These are phyloP conservation scores for Caenorhabditis afra DNA, from an alignment of 2,888 invertebrate species.

Conservation along the genomic window DNA sequence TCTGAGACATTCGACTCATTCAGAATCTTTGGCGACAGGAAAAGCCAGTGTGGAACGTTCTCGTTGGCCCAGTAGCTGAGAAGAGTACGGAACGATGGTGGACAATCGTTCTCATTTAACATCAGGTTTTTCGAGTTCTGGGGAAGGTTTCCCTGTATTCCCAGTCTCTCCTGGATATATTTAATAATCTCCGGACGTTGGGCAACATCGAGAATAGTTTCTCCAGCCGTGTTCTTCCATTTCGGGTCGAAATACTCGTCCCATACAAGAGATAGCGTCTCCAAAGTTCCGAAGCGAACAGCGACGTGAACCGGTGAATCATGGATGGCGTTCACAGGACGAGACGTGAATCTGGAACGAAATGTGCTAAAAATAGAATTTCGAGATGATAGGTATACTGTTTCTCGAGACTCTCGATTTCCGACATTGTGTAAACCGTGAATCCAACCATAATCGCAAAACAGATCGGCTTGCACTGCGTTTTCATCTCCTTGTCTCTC, in stretches of 20 bases:
- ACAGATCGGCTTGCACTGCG: conserved; percentile 11
- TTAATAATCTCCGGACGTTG: conserved; percentile 5
- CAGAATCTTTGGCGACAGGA: neutral
- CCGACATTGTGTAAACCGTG: neutral
- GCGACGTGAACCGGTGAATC: conserved; percentile 35
- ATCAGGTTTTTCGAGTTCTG: neutral
- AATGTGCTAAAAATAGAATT: neutral
- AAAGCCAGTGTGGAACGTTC: neutral
- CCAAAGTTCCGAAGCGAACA: conserved; percentile 11
- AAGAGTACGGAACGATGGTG: too few species aligned
- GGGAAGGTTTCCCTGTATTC: neutral
- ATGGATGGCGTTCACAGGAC: conserved; percentile 4
- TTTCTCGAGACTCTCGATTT: neutral
- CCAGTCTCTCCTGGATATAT: conserved; percentile 1
- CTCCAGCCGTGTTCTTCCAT: conserved; percentile 10
- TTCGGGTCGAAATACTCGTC: conserved; percentile 5
- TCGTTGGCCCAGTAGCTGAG: too few species aligned
- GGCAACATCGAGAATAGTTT: conserved; percentile 16
- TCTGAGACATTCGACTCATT: neutral
- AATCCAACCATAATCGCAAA: conserved; percentile 26
- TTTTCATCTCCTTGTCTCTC: conserved; percentile 4
- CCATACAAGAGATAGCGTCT: conserved; percentile 9
- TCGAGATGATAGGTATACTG: too few species aligned
- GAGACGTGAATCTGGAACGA: conserved; percentile 15
- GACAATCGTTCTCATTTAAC: too few species aligned